These are phyloP conservation scores for Spatulosminthurus flaviceps DNA, from an alignment of 2,888 invertebrate genomes.

Conservation along the genomic window DNA sequence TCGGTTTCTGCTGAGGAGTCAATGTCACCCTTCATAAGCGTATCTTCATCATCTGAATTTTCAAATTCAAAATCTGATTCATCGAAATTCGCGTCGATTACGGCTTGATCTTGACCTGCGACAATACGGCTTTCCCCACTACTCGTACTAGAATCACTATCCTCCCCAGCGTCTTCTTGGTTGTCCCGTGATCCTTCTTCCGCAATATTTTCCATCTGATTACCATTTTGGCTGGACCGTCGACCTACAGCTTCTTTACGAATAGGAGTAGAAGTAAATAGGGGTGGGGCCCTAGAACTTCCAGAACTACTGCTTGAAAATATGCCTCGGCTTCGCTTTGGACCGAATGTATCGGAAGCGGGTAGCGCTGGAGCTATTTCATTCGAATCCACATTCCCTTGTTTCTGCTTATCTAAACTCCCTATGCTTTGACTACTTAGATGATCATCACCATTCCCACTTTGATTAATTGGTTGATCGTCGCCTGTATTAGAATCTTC, in stretches of 20 bases:
- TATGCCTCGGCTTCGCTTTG: background rate
- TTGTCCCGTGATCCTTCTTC: background rate
- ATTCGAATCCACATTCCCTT: no score
- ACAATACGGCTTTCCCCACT: conserved; percentile 8
- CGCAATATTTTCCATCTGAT: background rate
- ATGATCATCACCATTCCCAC: no score
- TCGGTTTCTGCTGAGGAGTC: background rate
- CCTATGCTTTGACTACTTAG: no score
- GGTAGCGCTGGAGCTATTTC: no score
- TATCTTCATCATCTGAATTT: background rate
- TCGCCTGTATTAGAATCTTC: background rate
- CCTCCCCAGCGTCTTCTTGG: background rate
- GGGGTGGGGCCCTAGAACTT: background rate
- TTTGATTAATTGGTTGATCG: background rate
- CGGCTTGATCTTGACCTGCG: background rate
- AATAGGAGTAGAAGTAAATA: conserved; percentile 3
- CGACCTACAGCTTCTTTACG: background rate
- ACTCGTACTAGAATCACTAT: background rate
- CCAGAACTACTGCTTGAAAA: background rate
- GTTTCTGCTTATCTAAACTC: no score
- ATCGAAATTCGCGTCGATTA: background rate
- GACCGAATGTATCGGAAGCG: background rate
- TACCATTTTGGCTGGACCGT: background rate
- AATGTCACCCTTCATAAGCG: background rate
- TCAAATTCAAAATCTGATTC: conserved; percentile 15